Evolutionary conservation across 2,113 vertebrate species (phyloP), one percentile per base, ranked within the genome.

Genomic region (Xiphias gladius): DNA sequence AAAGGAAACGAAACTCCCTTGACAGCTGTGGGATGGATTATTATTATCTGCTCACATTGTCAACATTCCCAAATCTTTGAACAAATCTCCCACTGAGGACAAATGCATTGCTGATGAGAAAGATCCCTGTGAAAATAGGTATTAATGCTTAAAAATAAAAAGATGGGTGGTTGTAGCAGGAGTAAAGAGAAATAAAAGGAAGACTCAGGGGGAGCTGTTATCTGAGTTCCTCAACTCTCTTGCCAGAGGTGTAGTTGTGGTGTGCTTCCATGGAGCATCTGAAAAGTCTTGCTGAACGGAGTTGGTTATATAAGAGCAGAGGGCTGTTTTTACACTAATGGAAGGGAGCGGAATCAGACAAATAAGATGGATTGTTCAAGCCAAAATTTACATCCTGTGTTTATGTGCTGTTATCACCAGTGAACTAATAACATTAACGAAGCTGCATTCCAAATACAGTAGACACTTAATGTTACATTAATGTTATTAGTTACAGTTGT

Each of bases 101-200:
- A 54, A 37, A 66, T 63, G 41, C 43, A 48, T 12, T 10, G 28
- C 61, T 46, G 4, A 65, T 3, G 58, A 71, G 55, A 77, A 61
- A 48, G 19, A 43, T 20, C 52, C 19, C 26, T 55, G 28, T 54
- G 28, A 30, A 76, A 55, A 66, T 5, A 61, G 28, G 68, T 72
- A 63, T 68, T 70, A 74, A 79, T 50, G 41, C 52, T 77, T 63
- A 1, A 48, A 43, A 67, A 62, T 20, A 43, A 52, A 75, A n/a
- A 32, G 14, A n/a, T 55, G 14, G 14, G 57, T n/a, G 9, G 46
- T 22, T 70, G 14, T 26, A 41, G 52, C 26, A 46, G 7, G 39
- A 65, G 1, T 28, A 50, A 54, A 74, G 28, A 62, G n/a, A 39
- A 57, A 61, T 73, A 30, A 54, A 54, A 80, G 20, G 28, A 28